Conservation (phyloP, 2,113 vertebrate species). For the Gopherus evgoodei region DNA sequence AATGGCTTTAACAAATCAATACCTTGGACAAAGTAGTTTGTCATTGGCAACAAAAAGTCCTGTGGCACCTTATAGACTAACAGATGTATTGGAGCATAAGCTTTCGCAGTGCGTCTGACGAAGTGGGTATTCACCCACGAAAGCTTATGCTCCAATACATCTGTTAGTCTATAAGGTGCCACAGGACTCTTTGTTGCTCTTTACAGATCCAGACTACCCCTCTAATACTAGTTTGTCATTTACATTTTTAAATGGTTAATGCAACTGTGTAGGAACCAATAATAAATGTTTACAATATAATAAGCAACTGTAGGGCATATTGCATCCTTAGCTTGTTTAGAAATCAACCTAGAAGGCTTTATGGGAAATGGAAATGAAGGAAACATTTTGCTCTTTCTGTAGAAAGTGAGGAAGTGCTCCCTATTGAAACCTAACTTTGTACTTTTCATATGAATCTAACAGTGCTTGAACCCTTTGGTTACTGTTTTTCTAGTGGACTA, state of each 20-base stretch:
- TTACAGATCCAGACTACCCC: too few species aligned
- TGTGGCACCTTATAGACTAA: too few species aligned
- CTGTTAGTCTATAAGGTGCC: too few species aligned
- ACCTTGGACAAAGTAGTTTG: not conserved
- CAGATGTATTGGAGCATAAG: too few species aligned
- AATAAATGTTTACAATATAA: conserved; percentile 31
- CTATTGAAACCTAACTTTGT: conserved; percentile 22
- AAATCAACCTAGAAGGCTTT: conserved; percentile 23
- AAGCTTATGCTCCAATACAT: too few species aligned
- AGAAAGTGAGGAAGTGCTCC: conserved; percentile 43
- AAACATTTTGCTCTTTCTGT: conserved; percentile 58
- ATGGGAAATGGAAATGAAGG: conserved; percentile 42
- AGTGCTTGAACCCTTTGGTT: not conserved
- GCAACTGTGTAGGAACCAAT: conserved; percentile 27
- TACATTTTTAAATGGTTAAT: conserved; percentile 35
- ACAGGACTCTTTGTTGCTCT: too few species aligned
- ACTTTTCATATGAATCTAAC: conserved; percentile 24
- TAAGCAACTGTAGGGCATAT: conserved; percentile 20
- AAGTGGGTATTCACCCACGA: too few species aligned
- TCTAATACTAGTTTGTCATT: not conserved
- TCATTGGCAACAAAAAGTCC: not conserved
- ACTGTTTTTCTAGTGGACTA: conserved; percentile 24
- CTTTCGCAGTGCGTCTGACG: too few species aligned
- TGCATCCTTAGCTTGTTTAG: conserved; percentile 32
- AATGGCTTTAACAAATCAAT: not conserved